A percentile compares a stretch with the other conserved stretches of the same genome.
phyloP scores from a whole-genome alignment of 2,797 vertebrate species.

The Psittacula derbiana region DNA sequence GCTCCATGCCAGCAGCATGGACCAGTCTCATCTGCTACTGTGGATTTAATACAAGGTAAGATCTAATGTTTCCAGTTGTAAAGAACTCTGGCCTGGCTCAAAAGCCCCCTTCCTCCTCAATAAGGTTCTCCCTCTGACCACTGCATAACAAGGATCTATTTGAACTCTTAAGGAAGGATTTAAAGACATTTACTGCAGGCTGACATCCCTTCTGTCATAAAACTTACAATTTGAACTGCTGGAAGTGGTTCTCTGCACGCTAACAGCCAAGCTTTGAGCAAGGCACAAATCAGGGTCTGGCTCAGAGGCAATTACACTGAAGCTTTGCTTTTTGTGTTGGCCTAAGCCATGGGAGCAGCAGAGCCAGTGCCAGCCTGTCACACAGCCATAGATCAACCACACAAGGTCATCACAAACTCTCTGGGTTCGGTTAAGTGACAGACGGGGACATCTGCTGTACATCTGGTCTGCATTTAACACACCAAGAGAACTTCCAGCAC shows the following conservation, averaged over 20 bases:
- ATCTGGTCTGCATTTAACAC: background rate
- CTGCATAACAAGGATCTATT: background rate
- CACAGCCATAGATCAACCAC: background rate
- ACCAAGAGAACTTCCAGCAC: background rate
- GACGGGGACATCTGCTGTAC: background rate
- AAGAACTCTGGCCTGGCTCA: background rate
- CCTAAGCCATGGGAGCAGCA: accelerated
- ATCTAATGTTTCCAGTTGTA: background rate
- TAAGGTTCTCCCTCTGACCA: background rate
- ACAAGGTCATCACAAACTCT: background rate
- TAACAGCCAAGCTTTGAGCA: background rate
- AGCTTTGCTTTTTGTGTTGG: background rate
- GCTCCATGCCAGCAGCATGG: background rate
- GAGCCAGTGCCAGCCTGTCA: background rate
- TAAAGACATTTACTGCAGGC: background rate
- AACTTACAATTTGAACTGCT: background rate
- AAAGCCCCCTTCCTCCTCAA: background rate
- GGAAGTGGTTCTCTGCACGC: background rate
- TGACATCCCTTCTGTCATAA: background rate
- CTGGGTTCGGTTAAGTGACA: background rate
- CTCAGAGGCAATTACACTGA: background rate
- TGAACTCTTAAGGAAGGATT: background rate
- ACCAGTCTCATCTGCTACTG: background rate
- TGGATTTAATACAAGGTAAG: background rate
- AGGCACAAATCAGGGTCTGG: background rate